These are phyloP conservation scores for Temnothorax curvispinosus DNA, from an alignment of 1,140 invertebrate genomes.

Conservation along the genomic window DNA sequence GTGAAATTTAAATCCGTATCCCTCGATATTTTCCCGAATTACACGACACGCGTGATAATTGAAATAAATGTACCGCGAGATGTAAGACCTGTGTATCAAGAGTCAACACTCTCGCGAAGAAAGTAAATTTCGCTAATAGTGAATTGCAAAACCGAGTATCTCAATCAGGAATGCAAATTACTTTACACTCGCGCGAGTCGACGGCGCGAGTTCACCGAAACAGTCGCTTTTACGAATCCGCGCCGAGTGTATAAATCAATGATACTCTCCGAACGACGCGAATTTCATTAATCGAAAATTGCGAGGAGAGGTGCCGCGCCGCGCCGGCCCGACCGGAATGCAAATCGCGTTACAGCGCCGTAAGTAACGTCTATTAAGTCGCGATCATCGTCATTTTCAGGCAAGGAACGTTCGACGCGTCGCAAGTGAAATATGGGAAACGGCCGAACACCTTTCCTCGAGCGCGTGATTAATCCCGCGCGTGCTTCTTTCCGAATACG, in stretches of 20 bases:
- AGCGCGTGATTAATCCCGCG: constrained; percentile 2
- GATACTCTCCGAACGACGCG: background rate
- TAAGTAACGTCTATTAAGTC: constrained; percentile 48
- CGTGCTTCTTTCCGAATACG: background rate
- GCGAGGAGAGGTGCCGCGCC: background rate
- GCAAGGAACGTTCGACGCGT: constrained; percentile 22
- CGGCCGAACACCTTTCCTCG: background rate
- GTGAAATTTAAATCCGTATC: background rate
- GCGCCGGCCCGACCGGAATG: constrained; percentile 28
- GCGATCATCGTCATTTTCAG: constrained; percentile 30
- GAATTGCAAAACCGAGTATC: background rate
- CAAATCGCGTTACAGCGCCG: constrained; percentile 34
- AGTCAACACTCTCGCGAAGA: background rate
- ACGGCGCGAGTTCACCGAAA: background rate
- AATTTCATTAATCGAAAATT: constrained; percentile 56
- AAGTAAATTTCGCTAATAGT: background rate
- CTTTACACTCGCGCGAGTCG: background rate
- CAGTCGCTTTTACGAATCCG: background rate
- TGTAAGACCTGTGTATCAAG: background rate
- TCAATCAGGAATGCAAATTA: background rate
- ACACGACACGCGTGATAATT: too few relatives aligned
- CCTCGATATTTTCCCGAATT: background rate
- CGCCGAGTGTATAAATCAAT: constrained; percentile 45
- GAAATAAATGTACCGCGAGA: background rate
- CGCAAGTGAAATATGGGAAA: constrained; percentile 35